Conservation (phyloP, 2,113 vertebrate genomes). For the Macroglossus sobrinus region DNA sequence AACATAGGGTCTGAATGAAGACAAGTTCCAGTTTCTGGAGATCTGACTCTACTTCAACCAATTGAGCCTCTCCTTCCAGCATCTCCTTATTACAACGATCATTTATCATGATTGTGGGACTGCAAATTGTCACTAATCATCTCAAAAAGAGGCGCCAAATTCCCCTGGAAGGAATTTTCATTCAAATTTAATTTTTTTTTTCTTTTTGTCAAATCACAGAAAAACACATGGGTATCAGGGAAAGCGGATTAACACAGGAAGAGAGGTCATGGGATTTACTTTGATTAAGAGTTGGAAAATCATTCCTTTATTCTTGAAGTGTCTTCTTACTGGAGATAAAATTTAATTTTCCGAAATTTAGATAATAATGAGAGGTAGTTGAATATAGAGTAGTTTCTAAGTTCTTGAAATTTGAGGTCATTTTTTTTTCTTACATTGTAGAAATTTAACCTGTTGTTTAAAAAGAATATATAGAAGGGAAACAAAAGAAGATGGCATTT, state of each 20-base stretch:
- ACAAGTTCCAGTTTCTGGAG: background rate
- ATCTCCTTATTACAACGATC: slow-evolving; percentile 29
- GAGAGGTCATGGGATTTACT: slow-evolving; percentile 34
- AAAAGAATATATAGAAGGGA: background rate
- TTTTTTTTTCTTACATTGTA: background rate
- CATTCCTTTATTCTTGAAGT: slow-evolving; percentile 23
- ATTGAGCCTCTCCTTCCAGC: background rate
- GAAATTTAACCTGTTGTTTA: background rate
- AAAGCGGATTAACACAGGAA: slow-evolving; percentile 32
- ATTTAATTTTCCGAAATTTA: slow-evolving; percentile 36
- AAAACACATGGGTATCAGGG: slow-evolving; percentile 27
- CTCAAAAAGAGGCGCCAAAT: slow-evolving; percentile 44
- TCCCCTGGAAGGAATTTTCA: slow-evolving; percentile 60
- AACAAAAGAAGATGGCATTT: background rate
- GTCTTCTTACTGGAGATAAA: background rate
- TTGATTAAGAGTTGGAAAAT: background rate
- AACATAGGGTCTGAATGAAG: background rate
- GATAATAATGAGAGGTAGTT: background rate
- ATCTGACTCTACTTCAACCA: slow-evolving; percentile 10
- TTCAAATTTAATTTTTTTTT: slow-evolving; percentile 63
- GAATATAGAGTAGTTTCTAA: background rate
- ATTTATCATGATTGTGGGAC: slow-evolving; percentile 49
- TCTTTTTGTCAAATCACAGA: slow-evolving; percentile 49
- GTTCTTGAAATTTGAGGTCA: background rate
- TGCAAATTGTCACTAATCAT: slow-evolving; percentile 52